phyloP scores from a whole-genome alignment of 2,113 vertebrate species.

The Pachyramphus minor region DNA sequence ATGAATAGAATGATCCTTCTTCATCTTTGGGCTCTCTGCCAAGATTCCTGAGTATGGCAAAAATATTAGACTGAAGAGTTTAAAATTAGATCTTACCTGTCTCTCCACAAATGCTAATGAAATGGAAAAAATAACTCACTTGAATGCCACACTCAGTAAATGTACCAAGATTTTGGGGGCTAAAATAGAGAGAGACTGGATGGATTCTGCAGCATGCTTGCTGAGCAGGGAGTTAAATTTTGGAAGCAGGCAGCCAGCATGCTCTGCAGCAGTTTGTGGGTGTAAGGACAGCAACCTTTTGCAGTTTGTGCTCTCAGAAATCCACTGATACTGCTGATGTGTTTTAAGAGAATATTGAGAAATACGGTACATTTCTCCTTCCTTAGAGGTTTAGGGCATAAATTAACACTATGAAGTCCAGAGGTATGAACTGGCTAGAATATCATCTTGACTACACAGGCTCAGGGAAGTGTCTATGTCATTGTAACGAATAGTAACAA shows the following conservation, averaged over 20 bases:
- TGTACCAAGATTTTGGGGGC: neutral
- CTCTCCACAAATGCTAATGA: neutral
- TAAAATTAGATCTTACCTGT: conserved; percentile 14
- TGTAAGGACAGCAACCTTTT: neutral
- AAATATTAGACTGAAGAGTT: neutral
- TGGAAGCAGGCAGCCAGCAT: neutral
- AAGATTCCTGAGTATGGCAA: neutral
- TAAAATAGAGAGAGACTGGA: neutral
- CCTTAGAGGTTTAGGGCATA: neutral
- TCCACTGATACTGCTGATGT: neutral
- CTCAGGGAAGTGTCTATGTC: neutral
- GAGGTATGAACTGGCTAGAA: neutral
- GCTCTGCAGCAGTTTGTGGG: neutral
- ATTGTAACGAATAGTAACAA: neutral
- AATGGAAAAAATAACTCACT: neutral
- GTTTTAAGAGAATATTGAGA: neutral
- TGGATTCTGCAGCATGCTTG: neutral
- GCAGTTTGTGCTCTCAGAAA: neutral
- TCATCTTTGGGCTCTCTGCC: neutral
- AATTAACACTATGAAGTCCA: neutral
- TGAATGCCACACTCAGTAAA: neutral
- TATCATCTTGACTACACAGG: neutral
- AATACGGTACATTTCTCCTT: neutral
- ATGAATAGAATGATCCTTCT: neutral
- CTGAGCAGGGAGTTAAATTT: neutral